These are phyloP conservation scores for Xiphorhynchus elegans DNA, from an alignment of 2,113 vertebrate species.

Conservation along the genomic window DNA sequence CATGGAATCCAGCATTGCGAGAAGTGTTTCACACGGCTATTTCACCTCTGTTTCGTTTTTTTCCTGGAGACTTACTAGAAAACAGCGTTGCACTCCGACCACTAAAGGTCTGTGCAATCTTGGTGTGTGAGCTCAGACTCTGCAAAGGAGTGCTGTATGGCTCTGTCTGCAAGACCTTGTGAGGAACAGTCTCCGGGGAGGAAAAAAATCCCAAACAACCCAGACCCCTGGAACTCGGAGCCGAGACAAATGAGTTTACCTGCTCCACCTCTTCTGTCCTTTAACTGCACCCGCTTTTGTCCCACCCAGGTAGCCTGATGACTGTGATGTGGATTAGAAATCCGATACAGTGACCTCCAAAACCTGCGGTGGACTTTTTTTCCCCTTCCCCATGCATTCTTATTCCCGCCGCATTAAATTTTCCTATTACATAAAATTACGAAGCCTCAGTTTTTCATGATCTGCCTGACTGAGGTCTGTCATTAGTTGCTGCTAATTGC, in stretches of 20 bases:
- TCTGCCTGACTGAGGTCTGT: neutral
- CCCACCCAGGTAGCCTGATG: neutral
- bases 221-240: conserved; percentile 8
- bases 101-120: neutral
- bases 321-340: neutral
- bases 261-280: neutral
- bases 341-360: conserved; percentile 27
- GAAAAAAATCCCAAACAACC: neutral
- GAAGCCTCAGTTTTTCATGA: neutral
- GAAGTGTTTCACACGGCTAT: neutral
- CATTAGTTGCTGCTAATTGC: conserved; percentile 19
- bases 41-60: neutral
- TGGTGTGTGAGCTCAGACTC: neutral
- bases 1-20: neutral
- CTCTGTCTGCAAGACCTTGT: neutral
- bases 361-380: neutral
- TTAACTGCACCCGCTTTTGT: neutral
- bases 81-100: neutral
- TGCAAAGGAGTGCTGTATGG: neutral
- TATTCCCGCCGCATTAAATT: neutral
- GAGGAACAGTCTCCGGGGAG: neutral
- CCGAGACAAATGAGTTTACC: neutral
- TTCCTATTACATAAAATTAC: conserved; percentile 10
- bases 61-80: neutral
- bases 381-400: neutral